Base-by-base conservation (phyloP, 2,797 vertebrate species). In the Threskiornis aethiopicus region DNA sequence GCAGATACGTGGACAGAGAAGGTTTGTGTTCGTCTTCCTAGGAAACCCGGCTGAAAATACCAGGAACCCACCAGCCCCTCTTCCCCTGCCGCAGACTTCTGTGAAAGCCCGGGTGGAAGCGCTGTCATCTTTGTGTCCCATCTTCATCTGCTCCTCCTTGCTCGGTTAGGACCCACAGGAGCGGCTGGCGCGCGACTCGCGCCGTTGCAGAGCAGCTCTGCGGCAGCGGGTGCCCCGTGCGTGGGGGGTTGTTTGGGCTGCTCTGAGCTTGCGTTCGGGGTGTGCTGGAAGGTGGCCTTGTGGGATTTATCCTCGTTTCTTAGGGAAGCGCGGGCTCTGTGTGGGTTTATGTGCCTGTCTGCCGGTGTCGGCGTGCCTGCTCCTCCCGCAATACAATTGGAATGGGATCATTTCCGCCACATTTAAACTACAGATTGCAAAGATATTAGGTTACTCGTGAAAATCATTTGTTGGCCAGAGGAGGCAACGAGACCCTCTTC, bases 131-230 rank as follows among this genome's bases (percentile, higher is more conserved):
- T 61, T 14, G 12, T 25, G 22, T 41, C 19, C 26, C 33, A 3
- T 11, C 42, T 62, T 33, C 41, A 2, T 39, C 33, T 19, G 65
- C 14, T 9, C 7, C 37, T 37, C 1, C 4, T 17, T 37, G 29
- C 37, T 21, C 0, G 4, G 49, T 8, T 39, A 28, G 51, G 47
- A 65, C n/a, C 57, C 5, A 5, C 55, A 35, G 5, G 35, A 16
- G 54, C 5, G n/a, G 55, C 55, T 16, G 55, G n/a, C 22, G 9
- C 0, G 1, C 0, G 1, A 8, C 47, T 39, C 11, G 3, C 1
- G 2, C 35, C 0, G 1, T 10, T 13, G 26, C 71, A 6, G 14
- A 21, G 16, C 3, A 1, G 57, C 65, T 46, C 49, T 24, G 25
- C 1, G 25, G 41, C 64, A 35, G 42, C 1, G 19, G 35, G 22